Base-by-base conservation (phyloP, 2,113 vertebrate species). In the Ornithorhynchus anatinus region DNA sequence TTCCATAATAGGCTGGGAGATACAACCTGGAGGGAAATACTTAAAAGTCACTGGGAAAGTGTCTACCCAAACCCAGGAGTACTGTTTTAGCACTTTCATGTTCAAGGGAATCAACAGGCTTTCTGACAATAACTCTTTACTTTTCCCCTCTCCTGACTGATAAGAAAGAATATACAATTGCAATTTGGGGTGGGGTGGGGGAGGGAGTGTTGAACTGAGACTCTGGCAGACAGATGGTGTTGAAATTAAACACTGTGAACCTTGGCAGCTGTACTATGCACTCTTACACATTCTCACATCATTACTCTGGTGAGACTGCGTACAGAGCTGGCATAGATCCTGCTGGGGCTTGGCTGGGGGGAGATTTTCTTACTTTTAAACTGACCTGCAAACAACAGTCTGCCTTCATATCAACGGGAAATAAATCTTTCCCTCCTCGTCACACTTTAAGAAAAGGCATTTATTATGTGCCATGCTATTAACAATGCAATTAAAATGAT, bases 201-300 rank as follows among this genome's bases (percentile, higher is more conserved):
- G 58, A 58, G 51, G 38, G 67, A 44, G 36, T 7, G 59, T 35
- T 63, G 51, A 72, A 37, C 40, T 47, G 29, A 59, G 29, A 77
- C 60, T 65, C 27, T 29, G 63, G 50, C 64, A 65, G 66, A 68
- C 58, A 75, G 69, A 69, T 8, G 5, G 45, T 67, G 43, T 31
- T 81, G 74, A 80, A 84, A 85, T 63, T 75, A 85, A 90, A 86
- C 57, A 82, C 72, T 80, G 22, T 54, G 60, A 84, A 72, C 50
- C 68, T 82, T 91, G 89, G 90, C 85, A 87, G 73, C 52, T 61
- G 22, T 17, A 58, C 32, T 65, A 53, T 13, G 27, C 32, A 62
- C 43, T 69, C 74, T 52, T 62, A 54, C 15, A 58, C 68, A 71
- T 69, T 59, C 62, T 78, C 72, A 71, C 47, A 72, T 75, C 74